These are phyloP conservation scores for Chironomus striatipennis DNA, from an alignment of 1,140 invertebrate genomes.

Conservation along the genomic window DNA sequence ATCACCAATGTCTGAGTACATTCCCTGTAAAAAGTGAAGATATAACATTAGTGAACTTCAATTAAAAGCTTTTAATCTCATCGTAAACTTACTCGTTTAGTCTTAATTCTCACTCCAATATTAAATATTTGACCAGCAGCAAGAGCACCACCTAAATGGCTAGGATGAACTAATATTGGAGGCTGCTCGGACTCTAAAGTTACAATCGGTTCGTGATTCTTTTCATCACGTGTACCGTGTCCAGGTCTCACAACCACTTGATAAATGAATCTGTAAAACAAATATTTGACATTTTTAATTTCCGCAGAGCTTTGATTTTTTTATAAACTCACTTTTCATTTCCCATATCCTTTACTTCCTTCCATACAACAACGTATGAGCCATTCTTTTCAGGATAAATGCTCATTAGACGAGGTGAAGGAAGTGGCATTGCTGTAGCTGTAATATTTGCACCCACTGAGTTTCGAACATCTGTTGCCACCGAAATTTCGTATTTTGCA, in stretches of 20 bases:
- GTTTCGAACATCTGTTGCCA: slow-evolving; percentile 43
- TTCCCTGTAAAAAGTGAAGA: slow-evolving; percentile 8
- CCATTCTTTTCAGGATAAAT: slow-evolving; percentile 47
- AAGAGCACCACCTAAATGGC: slow-evolving; percentile 16
- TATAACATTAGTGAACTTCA: background rate
- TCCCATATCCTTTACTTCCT: slow-evolving; percentile 25
- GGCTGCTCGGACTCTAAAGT: slow-evolving; percentile 3
- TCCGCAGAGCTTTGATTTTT: slow-evolving; percentile 27
- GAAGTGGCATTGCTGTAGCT: slow-evolving; percentile 48
- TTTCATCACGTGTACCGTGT: slow-evolving; percentile 15
- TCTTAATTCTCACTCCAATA: slow-evolving; percentile 25
- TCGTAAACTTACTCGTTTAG: background rate
- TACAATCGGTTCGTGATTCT: background rate
- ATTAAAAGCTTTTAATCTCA: background rate
- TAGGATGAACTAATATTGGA: slow-evolving; percentile 24
- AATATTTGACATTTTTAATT: slow-evolving; percentile 20
- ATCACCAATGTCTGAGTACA: slow-evolving; percentile 25
- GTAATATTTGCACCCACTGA: slow-evolving; percentile 41
- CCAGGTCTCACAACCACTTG: slow-evolving; percentile 24
- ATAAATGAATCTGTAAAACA: slow-evolving; percentile 27
- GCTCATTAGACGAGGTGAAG: slow-evolving; percentile 54
- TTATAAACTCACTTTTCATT: slow-evolving; percentile 19
- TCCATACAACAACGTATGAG: slow-evolving; percentile 55
- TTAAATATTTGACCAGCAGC: slow-evolving; percentile 24
- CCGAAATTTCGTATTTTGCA: slow-evolving; percentile 51